Conservation (phyloP, 2,888 invertebrate species). For the Sceliomorpha sp. region DNA sequence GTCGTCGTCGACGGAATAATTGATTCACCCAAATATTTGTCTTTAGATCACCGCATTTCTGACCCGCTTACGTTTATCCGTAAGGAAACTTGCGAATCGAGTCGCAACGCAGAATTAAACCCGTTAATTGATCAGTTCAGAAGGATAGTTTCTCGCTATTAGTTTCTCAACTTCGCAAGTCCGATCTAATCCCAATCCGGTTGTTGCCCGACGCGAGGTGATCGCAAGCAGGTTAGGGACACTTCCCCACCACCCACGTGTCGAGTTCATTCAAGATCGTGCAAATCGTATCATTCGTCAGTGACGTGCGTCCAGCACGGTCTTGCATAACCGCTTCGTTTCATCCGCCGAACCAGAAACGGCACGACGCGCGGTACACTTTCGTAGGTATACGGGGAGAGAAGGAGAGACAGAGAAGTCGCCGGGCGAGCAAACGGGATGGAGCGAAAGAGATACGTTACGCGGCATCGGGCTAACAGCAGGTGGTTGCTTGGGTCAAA, state of each 20-base stretch:
- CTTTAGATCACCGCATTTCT: too few relatives aligned
- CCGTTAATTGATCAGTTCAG: too few relatives aligned
- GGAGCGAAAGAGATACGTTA: conserved; percentile 61
- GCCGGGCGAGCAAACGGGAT: conserved; percentile 45
- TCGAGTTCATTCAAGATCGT: conserved; percentile 39
- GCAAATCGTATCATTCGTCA: conserved; percentile 47
- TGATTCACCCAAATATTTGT: too few relatives aligned
- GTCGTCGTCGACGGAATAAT: too few relatives aligned
- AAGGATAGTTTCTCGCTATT: not conserved
- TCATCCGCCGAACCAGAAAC: conserved; percentile 63
- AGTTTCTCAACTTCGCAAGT: not conserved
- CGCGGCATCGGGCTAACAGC: conserved; percentile 73
- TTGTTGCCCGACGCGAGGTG: not conserved
- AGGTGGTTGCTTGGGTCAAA: conserved; percentile 77
- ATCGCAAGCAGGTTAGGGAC: conserved; percentile 22
- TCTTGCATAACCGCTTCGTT: conserved; percentile 67
- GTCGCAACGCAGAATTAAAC: too few relatives aligned
- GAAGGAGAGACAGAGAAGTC: conserved; percentile 35
- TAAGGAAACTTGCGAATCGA: too few relatives aligned
- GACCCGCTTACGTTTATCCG: too few relatives aligned
- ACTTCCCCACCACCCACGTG: conserved; percentile 29
- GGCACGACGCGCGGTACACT: conserved; percentile 68
- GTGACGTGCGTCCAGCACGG: conserved; percentile 32
- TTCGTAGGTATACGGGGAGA: conserved; percentile 60
- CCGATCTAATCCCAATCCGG: not conserved